Base-by-base conservation (phyloP, 2,113 vertebrate genomes). In the Nematolebias whitei region DNA sequence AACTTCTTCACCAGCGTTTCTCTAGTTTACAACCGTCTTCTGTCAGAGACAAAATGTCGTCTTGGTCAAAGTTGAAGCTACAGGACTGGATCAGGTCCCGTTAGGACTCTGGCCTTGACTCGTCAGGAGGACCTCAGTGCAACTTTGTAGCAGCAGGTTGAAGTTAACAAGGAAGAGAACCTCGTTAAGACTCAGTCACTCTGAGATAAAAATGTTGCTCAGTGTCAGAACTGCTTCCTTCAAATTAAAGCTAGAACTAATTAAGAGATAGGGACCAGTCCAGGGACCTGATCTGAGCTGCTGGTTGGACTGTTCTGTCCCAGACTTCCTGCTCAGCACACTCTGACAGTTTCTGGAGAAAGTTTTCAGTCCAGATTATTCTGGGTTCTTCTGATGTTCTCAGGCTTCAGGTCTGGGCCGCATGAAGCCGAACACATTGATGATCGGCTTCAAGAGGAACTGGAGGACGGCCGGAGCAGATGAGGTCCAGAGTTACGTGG, bases 381-480 rank as follows among this genome's bases (percentile, higher is more conserved):
- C 12, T 0, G 11, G 2, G 4, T 51, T 68, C 65, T 66, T 47
- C 32, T 38, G 41, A 47, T 22, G 1, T 20, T 45, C 29, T 19
- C 51, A 99, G 98, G 95, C 94, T 41, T 93, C 96, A 0, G 98
- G 98, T 79, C 93, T 99, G 52, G 98, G 98, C 13, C 93, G 96
- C 74, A 94, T 99, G 92, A 98, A 93, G 82, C 98, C 98, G 12
- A 99, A 99, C 73, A 99, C 89, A 22, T 72, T 99, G 66, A 95
- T 99, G 90, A 86, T 98, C 2, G 98, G 98, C 64, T 99, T 98
- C 85, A 99, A 99, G 88, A 94, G 72, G 69, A 94, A 96, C 80
- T 99, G 98, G 98, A 95, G 89, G 85, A 94, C 75, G 32, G 80
- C 90, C 15, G 76, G 89, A 55, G 61, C 65, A 41, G 72, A 56